Base-by-base conservation (phyloP, 2,113 vertebrate genomes). In the Gulo gulo region DNA sequence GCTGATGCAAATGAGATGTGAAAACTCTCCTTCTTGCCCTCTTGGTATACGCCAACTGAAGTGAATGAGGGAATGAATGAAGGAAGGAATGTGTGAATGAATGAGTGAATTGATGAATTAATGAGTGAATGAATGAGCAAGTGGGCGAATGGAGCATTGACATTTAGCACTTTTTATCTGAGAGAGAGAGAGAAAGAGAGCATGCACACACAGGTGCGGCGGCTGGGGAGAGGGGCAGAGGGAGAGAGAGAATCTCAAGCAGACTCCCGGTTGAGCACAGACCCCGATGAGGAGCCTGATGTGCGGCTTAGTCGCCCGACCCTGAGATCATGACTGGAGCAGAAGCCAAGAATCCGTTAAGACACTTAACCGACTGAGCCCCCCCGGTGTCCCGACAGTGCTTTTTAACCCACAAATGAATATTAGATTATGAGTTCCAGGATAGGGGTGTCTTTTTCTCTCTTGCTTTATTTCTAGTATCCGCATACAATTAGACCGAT, bases 401-500 rank as follows among this genome's bases (percentile, higher is more conserved):
- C 45, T 47, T 73, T 82, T 65, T 5, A 50, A 88, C 26, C 34
- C 71, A 47, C 8, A 78, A 31, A 9, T 65, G 7, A 26, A 18
- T 52, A 6, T 36, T n/a, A 6, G 45, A 85, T 6, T 6, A 0
- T 20, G 21, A 61, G 5, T 20, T 36, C 71, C 18, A 20, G 10
- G 12, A 15, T 24, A 11, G 21, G 2, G 7, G 24, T 4, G 6
- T 45, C 4, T 7, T 61, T 61, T n/a, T 23, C 12, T 21, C 0
- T 34, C 15, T 69, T n/a, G 9, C 7, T 83, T 29, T n/a, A 7
- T 34, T 55, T 76, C 42, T 3, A 11, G 24, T 13, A n/a, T 26
- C 31, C 9, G 9, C 1, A 0, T 12, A 1, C 15, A 78, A 52
- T 81, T 36, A 29, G 14, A 47, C 6, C 18, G 29, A 16, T 31